Conservation (phyloP, 2,113 vertebrate genomes). For the Trochalopteron elliotii region DNA sequence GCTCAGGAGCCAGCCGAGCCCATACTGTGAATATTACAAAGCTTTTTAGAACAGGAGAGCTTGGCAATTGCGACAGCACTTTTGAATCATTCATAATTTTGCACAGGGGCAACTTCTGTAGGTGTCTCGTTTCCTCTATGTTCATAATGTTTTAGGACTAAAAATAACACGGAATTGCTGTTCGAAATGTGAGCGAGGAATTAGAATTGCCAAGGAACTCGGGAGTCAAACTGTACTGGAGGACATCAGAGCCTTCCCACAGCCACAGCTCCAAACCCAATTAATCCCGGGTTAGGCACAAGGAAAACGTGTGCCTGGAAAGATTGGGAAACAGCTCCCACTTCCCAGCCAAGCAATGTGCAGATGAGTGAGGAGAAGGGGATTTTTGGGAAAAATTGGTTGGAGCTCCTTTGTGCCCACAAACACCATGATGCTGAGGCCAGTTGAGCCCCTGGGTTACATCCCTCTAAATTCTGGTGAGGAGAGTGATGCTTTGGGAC, state of each 20-base stretch:
- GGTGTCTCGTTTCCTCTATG: conserved; percentile 39
- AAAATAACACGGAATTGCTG: conserved; percentile 42
- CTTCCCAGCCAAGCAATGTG: neutral
- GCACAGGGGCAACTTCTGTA: conserved; percentile 36
- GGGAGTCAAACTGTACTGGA: neutral
- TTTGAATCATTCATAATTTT: conserved; percentile 52
- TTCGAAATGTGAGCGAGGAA: neutral
- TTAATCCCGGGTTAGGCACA: conserved; percentile 1
- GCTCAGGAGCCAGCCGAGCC: neutral
- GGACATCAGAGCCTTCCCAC: conserved; percentile 35
- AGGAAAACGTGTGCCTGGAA: neutral
- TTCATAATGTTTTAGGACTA: conserved; percentile 30
- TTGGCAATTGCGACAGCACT: neutral
- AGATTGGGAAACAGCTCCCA: neutral
- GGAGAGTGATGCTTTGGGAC: neutral
- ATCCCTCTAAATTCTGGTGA: rapidly evolving
- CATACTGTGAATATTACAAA: neutral
- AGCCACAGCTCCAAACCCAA: neutral
- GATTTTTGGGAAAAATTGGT: neutral
- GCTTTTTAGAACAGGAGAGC: neutral
- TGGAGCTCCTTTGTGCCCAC: neutral
- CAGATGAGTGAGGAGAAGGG: neutral
- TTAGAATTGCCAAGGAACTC: neutral
- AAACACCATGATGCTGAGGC: rapidly evolving
- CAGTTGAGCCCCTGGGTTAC: neutral